phyloP scores from a whole-genome alignment of 2,797 vertebrate species.

The Helarctos malayanus region DNA sequence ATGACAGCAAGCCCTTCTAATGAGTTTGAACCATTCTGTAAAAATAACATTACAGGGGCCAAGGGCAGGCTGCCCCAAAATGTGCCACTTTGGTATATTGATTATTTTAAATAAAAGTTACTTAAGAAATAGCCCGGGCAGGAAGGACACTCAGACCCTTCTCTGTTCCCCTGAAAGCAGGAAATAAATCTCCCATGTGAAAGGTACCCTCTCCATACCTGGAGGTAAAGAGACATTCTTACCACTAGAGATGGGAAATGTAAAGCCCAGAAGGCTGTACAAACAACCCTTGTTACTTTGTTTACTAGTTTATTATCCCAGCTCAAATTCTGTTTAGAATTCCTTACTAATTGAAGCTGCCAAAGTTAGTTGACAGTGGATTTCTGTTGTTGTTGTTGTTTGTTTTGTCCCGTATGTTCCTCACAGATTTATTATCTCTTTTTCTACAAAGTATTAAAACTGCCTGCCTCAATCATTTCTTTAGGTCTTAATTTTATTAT shows the following conservation, averaged over 20 bases:
- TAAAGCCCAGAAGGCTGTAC: neutral
- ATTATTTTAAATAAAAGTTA: neutral
- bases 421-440: neutral
- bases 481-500: neutral
- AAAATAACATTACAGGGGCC: neutral
- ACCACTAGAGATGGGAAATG: neutral
- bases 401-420: neutral
- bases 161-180: neutral
- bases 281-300: neutral
- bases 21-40: conserved; percentile 41
- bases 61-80: neutral
- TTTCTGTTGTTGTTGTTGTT: neutral
- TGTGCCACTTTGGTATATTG: neutral
- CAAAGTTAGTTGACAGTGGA: neutral
- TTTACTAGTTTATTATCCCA: neutral
- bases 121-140: neutral
- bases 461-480: neutral
- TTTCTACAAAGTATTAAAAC: neutral
- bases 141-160: neutral
- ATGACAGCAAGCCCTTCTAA: neutral
- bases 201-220: neutral
- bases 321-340: neutral
- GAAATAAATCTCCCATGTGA: neutral
- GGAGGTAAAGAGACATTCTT: neutral
- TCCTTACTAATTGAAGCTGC: neutral